Conservation (phyloP, 1,140 invertebrate genomes). For the Hylaeus volcanicus region DNA sequence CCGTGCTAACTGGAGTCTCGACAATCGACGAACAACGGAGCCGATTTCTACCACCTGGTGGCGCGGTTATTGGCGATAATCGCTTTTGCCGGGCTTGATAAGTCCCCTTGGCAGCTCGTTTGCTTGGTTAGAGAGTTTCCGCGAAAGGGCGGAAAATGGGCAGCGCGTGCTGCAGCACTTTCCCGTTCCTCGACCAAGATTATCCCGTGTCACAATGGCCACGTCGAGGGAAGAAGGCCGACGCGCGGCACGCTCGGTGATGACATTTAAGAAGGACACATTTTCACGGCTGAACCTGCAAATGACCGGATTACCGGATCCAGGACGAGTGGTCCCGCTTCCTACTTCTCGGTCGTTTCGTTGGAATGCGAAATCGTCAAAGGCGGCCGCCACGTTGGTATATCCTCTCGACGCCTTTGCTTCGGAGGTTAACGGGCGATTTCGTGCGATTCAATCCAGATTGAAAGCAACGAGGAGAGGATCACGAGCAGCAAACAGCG, state of each 20-base stretch:
- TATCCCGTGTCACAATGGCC: slow-evolving; percentile 45
- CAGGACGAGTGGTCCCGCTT: slow-evolving; percentile 44
- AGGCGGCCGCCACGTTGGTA: slow-evolving; percentile 18
- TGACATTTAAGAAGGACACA: slow-evolving; percentile 60
- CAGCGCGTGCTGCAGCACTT: slow-evolving; percentile 32
- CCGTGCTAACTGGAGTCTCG: slow-evolving; percentile 4
- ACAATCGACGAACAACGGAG: background rate
- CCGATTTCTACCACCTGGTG: slow-evolving; percentile 33
- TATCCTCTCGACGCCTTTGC: slow-evolving; percentile 5
- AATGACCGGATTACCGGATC: slow-evolving; percentile 61
- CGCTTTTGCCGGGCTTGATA: slow-evolving; percentile 47
- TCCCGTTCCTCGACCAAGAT: slow-evolving; percentile 39
- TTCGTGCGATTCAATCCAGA: slow-evolving; percentile 3
- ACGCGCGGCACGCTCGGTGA: slow-evolving; percentile 26
- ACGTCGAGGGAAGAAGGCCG: background rate
- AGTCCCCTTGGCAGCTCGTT: slow-evolving; percentile 20
- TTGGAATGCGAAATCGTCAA: slow-evolving; percentile 47
- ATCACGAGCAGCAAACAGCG: background rate
- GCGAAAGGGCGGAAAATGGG: slow-evolving; percentile 20
- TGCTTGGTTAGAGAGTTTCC: background rate
- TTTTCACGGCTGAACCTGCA: slow-evolving; percentile 56
- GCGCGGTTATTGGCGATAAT: slow-evolving; percentile 41
- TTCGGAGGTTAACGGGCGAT: background rate
- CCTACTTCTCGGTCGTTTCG: slow-evolving; percentile 2
- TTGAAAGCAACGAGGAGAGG: background rate